Evolutionary conservation across 2,113 vertebrate genomes (phyloP).

Genomic region (Notothenia coriiceps): DNA sequence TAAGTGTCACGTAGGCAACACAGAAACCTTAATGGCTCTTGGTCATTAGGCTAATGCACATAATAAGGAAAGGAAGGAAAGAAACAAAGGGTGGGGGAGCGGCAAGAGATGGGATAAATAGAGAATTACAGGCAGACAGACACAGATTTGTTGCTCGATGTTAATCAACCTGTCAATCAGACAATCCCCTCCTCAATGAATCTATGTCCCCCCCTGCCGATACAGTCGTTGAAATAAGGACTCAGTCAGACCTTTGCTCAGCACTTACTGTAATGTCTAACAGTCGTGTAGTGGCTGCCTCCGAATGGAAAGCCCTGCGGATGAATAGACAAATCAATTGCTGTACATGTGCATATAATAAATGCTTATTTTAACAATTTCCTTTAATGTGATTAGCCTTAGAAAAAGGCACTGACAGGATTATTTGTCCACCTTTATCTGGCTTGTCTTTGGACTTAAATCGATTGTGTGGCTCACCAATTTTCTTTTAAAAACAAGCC

Average conservation of each 20-base stretch:
- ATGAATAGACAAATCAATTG: background rate
- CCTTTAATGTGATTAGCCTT: background rate
- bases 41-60: conserved; percentile 74
- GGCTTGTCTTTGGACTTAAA: background rate
- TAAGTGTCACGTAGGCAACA: conserved; percentile 29
- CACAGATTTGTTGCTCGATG: conserved; percentile 55
- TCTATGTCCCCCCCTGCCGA: conserved; percentile 26
- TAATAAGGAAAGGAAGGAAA: conserved; percentile 68
- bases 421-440: background rate
- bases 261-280: conserved; percentile 8
- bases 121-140: conserved; percentile 58
- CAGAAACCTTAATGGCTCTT: conserved; percentile 34
- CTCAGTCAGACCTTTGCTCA: background rate
- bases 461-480: background rate
- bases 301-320: background rate
- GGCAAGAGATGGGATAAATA: conserved; percentile 48
- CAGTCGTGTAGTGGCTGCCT: background rate
- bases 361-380: background rate
- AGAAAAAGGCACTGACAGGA: background rate
- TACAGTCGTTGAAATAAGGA: conserved; percentile 34
- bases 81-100: conserved; percentile 34
- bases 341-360: background rate
- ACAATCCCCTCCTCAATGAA: conserved; percentile 25
- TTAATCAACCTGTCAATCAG: conserved; percentile 60
- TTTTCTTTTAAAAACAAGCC: background rate